phyloP scores from a whole-genome alignment of 2,888 invertebrate genomes.

The Autographa gamma region DNA sequence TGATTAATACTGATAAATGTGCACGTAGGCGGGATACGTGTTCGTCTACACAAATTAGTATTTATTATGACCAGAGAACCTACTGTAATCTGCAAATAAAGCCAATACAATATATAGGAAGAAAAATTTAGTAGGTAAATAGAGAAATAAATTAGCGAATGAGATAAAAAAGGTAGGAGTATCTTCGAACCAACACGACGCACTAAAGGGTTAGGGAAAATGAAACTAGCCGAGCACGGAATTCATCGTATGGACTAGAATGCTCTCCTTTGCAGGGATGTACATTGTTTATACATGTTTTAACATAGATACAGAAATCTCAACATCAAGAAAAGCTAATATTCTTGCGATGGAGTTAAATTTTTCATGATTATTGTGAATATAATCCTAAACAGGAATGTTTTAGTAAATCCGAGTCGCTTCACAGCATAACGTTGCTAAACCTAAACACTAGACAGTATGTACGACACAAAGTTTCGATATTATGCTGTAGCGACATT shows the following conservation, averaged over 20 bases:
- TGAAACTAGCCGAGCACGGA: background rate
- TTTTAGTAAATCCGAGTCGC: no score
- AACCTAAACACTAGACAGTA: background rate
- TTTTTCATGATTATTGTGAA: no score
- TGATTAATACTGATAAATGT: background rate
- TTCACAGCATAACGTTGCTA: background rate
- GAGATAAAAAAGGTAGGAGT: background rate
- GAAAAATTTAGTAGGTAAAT: no score
- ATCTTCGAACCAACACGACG: background rate
- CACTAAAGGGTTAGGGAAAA: background rate
- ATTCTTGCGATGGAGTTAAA: no score
- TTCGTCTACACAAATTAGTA: background rate
- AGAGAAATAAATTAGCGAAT: background rate
- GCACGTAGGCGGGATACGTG: background rate
- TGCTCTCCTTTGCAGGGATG: background rate
- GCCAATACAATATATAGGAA: background rate
- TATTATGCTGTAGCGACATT: background rate
- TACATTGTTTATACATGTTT: background rate
- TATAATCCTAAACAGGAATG: no score
- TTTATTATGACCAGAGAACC: background rate
- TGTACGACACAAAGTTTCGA: background rate
- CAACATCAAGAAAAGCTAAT: no score
- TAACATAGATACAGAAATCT: background rate
- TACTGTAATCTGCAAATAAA: background rate
- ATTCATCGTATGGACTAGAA: background rate